Conservation (phyloP, 2,888 invertebrate species). For the Gastrophysa polygoni region DNA sequence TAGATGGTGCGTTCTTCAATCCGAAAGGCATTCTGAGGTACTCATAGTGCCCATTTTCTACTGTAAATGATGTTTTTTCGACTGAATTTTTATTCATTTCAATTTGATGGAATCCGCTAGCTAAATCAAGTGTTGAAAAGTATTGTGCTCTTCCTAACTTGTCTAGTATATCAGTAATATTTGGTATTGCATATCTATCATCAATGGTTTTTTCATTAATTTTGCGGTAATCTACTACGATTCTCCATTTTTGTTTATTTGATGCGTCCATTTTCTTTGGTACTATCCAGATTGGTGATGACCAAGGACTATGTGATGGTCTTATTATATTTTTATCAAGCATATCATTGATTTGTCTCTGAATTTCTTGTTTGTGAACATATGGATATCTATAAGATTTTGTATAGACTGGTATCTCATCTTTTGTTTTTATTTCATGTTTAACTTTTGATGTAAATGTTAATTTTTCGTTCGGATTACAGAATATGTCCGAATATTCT, state of each 20-base stretch:
- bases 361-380: conserved; percentile 17
- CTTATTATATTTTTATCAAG: conserved; percentile 18
- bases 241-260: conserved; percentile 14
- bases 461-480: conserved; percentile 1
- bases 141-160: conserved; percentile 6
- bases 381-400: conserved; percentile 18
- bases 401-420: conserved; percentile 1
- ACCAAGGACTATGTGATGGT: conserved; percentile 21
- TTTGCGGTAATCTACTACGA: conserved; percentile 8
- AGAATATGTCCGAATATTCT: conserved; percentile 15
- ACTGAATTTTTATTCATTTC: conserved; percentile 9
- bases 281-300: conserved; percentile 20
- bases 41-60: conserved; percentile 17
- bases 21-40: conserved; percentile 22
- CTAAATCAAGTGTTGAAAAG: conserved; percentile 8
- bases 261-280: conserved; percentile 23
- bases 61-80: conserved; percentile 24
- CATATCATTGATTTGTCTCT: conserved; percentile 16
- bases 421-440: conserved; percentile 24
- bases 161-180: conserved; percentile 14
- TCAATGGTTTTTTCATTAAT: conserved; percentile 16
- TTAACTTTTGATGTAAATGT: conserved; percentile 22
- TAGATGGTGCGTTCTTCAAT: conserved; percentile 23
- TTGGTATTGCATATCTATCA: conserved; percentile 11
- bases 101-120: conserved; percentile 29